Conservation (phyloP, 2,113 vertebrate species). For the Melanocharis versteri region DNA sequence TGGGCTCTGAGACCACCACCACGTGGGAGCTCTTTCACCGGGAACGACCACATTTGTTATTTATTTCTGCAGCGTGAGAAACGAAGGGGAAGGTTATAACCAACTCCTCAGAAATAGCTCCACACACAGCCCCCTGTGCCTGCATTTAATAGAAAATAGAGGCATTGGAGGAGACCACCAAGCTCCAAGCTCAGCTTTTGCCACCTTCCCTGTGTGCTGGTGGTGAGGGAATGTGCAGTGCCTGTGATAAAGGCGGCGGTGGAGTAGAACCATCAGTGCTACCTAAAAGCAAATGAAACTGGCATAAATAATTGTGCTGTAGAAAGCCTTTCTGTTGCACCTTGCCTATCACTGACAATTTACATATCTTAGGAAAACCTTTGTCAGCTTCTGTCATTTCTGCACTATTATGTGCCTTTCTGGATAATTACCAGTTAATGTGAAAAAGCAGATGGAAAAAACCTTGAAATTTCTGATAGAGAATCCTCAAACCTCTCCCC, state of each 20-base stretch:
- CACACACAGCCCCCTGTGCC: neutral
- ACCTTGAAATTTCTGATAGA: slow-evolving; percentile 82
- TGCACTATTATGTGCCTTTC: slow-evolving; percentile 79
- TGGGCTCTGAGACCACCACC: neutral
- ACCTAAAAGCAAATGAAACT: slow-evolving; percentile 76
- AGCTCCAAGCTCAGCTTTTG: neutral
- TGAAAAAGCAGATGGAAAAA: slow-evolving; percentile 80
- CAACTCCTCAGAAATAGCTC: neutral
- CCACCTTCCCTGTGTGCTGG: slow-evolving; percentile 17
- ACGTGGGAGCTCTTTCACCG: neutral
- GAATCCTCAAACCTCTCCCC: slow-evolving; percentile 80
- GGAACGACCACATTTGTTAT: neutral
- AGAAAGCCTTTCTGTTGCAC: slow-evolving; percentile 75
- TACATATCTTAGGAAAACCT: slow-evolving; percentile 82
- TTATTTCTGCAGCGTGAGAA: neutral
- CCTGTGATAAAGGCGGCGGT: slow-evolving; percentile 63
- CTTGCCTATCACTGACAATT: slow-evolving; percentile 81
- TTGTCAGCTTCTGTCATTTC: slow-evolving; percentile 81
- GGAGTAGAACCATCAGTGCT: slow-evolving; percentile 55
- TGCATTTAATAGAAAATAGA: neutral
- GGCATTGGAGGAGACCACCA: slow-evolving; percentile 2
- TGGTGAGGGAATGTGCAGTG: slow-evolving; percentile 56
- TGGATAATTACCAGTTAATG: slow-evolving; percentile 84
- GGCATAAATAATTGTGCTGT: slow-evolving; percentile 78
- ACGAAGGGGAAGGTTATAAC: neutral